Evolutionary conservation across 2,888 invertebrate genomes (phyloP).

Genomic region (Anthophora plumipes): DNA sequence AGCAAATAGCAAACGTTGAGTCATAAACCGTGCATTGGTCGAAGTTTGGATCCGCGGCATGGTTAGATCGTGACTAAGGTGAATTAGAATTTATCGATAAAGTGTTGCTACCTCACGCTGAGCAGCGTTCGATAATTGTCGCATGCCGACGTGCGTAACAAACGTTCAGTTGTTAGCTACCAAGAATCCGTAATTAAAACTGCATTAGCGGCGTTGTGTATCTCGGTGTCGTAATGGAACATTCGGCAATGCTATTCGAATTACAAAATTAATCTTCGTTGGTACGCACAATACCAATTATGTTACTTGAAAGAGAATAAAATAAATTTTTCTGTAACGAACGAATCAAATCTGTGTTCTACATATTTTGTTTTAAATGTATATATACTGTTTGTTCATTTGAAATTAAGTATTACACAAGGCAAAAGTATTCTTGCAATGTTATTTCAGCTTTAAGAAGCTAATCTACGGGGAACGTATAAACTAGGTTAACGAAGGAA

Average conservation of each 20-base stretch:
- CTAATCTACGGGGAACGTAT: constrained; percentile 12
- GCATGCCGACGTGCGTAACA: constrained; percentile 44
- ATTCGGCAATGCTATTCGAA: constrained; percentile 3
- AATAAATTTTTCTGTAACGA: background rate
- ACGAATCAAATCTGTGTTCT: background rate
- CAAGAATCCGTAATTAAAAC: constrained; percentile 54
- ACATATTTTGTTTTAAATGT: background rate
- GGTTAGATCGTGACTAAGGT: constrained; percentile 20
- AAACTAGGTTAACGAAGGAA: constrained; percentile 44
- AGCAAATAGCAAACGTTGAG: background rate
- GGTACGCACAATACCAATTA: background rate
- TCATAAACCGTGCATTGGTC: background rate
- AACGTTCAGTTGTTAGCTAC: constrained; percentile 25
- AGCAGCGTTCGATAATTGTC: constrained; percentile 50
- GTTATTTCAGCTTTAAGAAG: constrained; percentile 1
- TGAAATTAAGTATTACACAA: background rate
- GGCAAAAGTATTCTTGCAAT: constrained; percentile 12
- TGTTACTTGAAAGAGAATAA: background rate
- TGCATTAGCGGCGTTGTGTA: constrained; percentile 40
- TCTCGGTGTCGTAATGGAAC: constrained; percentile 28
- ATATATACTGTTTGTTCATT: no score
- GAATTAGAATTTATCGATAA: constrained; percentile 52
- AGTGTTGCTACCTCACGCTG: constrained; percentile 4
- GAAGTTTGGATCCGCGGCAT: background rate
- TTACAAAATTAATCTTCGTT: constrained; percentile 4